phyloP scores from a whole-genome alignment of 2,888 invertebrate species.

The Melanchra persicariae region DNA sequence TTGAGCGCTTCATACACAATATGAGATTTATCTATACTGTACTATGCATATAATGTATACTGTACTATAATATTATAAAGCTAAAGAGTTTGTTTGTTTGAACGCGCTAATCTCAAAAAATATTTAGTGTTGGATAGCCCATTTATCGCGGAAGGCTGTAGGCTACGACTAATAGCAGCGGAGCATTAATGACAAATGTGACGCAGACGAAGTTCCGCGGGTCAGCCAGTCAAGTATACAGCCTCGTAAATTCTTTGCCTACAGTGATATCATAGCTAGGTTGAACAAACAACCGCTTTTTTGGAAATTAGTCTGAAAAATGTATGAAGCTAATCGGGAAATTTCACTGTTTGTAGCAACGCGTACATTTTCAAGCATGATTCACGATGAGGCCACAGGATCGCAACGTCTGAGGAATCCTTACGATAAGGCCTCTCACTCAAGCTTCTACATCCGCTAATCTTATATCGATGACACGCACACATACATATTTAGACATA shows the following conservation, averaged over 20 bases:
- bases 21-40: too few species aligned
- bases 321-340: neutral
- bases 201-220: too few species aligned
- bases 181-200: too few species aligned
- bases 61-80: too few species aligned
- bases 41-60: too few species aligned
- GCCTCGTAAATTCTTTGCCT: neutral
- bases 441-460: conserved; percentile 45
- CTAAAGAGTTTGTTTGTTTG: too few species aligned
- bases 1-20: neutral
- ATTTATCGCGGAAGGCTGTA: too few species aligned
- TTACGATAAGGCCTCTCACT: conserved; percentile 50
- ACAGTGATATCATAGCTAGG: neutral
- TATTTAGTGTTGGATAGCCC: too few species aligned
- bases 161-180: too few species aligned
- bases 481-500: too few species aligned
- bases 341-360: conserved; percentile 6
- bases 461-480: conserved; percentile 44
- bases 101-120: too few species aligned
- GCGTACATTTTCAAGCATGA: conserved; percentile 16
- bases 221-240: too few species aligned
- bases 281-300: neutral
- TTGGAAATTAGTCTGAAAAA: neutral
- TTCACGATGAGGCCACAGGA: conserved; percentile 42
- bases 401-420: conserved; percentile 33